Base-by-base conservation (phyloP, 2,888 invertebrate species). In the Lasioglossum zephyrum region DNA sequence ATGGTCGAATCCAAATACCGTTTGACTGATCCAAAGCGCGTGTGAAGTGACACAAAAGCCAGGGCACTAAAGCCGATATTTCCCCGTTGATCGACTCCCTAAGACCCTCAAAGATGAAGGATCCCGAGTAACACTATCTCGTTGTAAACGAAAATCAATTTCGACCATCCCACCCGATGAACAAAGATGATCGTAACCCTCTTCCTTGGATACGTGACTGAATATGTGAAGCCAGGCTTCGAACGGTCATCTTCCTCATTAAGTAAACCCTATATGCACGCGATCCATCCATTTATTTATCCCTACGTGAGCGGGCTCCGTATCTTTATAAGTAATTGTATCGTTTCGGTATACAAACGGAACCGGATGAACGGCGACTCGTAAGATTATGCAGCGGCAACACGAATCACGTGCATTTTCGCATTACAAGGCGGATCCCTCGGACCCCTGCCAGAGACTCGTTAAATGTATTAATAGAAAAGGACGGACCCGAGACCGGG, bases 131-230 rank as follows among this genome's bases (percentile, higher is more conserved):
- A 9, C 73, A 66, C 69, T 49, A 13, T n/a, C 57, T n/a, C 39
- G 16, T 49, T 57, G 47, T 87, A 73, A 89, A 79, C 87, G 85
- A 92, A 92, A 93, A 93, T 92, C 92, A 93, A 93, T 93, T 92
- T 92, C 88, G 86, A 90, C 86, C 82, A 73, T 74, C 80, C 80
- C 78, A 73, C 73, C 79, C 83, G 36, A 63, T 72, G 72, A 73
- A 86, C 87, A 73, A 81, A 60, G 75, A 80, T 88, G 63, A 41
- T 73, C 66, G 49, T 80, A 53, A 39, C 85, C 26, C 36, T 1
- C n/a, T 41, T 9, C 13, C 36, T 69, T 73, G 80, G 83, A 91
- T 93, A 93, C 93, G 92, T 93, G 93, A 93, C 92, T 89, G 88
- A 89, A 91, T 92, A 90, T 87, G 91, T 90, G 88, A 79, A 83